phyloP scores from a whole-genome alignment of 2,113 vertebrate species.

The Scytalopus superciliaris region DNA sequence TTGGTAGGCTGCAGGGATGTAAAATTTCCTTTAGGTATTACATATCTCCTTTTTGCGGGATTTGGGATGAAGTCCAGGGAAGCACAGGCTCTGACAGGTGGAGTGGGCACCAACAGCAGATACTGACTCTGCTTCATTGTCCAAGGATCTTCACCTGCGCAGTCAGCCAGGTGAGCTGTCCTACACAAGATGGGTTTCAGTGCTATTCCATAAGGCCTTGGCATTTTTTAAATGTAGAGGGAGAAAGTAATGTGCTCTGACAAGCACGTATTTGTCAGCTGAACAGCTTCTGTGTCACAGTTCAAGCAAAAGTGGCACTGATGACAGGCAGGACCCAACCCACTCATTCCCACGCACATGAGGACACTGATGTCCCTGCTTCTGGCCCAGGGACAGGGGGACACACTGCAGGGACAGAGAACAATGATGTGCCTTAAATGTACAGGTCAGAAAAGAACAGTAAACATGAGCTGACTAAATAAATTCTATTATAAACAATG shows the following conservation, averaged over 20 bases:
- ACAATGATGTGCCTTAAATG: accelerated
- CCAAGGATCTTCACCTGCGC: neutral
- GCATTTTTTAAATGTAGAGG: neutral
- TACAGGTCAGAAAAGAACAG: neutral
- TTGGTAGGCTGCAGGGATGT: accelerated
- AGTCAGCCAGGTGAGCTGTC: neutral
- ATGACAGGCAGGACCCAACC: neutral
- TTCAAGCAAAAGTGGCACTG: neutral
- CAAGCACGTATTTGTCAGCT: neutral
- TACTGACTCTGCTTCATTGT: neutral
- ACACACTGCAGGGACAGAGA: neutral
- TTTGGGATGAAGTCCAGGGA: neutral
- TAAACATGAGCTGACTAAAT: neutral
- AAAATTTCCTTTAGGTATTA: accelerated
- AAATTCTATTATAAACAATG: neutral
- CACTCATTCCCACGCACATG: neutral
- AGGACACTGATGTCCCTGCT: accelerated
- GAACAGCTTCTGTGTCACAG: neutral
- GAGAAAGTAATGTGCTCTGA: neutral
- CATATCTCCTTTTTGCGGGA: neutral
- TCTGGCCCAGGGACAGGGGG: neutral
- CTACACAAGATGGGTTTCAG: accelerated
- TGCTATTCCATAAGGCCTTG: accelerated
- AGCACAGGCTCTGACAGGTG: neutral
- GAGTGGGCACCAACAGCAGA: neutral